These are phyloP conservation scores for Penelope pileata DNA, from an alignment of 2,113 vertebrate species.

Conservation along the genomic window DNA sequence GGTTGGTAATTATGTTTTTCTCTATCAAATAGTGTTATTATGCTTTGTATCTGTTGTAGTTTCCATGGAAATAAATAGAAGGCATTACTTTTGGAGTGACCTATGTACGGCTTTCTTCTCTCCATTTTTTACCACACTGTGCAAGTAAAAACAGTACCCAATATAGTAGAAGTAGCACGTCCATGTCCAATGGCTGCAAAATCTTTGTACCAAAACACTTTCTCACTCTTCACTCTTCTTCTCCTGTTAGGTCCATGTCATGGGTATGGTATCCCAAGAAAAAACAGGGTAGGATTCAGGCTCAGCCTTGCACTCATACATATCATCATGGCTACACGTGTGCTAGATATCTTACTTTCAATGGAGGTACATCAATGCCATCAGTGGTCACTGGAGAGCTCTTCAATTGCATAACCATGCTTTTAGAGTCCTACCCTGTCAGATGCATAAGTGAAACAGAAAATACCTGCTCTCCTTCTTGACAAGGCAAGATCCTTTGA, in stretches of 20 bases:
- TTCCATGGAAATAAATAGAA: too few relatives aligned
- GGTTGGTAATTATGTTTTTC: too few relatives aligned
- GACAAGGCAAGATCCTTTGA: not conserved
- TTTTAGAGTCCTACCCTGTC: not conserved
- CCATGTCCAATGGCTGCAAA: not conserved
- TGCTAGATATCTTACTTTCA: not conserved
- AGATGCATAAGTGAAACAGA: not conserved
- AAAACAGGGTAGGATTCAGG: not conserved
- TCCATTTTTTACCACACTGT: not conserved
- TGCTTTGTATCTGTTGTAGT: too few relatives aligned
- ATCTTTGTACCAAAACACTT: not conserved
- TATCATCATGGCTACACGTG: not conserved
- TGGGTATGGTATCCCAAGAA: too few relatives aligned
- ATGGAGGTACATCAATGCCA: not conserved
- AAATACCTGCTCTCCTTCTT: not conserved
- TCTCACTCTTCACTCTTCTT: not conserved
- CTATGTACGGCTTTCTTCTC: not conserved
- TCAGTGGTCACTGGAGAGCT: not conserved
- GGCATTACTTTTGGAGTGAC: too few relatives aligned
- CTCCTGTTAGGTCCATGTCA: not conserved
- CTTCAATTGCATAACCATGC: not conserved
- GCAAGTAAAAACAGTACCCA: not conserved
- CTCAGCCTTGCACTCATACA: not conserved
- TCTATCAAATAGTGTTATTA: too few relatives aligned
- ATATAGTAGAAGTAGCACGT: not conserved